Evolutionary conservation across 2,113 vertebrate genomes (phyloP).

Genomic region (Fukomys damarensis): DNA sequence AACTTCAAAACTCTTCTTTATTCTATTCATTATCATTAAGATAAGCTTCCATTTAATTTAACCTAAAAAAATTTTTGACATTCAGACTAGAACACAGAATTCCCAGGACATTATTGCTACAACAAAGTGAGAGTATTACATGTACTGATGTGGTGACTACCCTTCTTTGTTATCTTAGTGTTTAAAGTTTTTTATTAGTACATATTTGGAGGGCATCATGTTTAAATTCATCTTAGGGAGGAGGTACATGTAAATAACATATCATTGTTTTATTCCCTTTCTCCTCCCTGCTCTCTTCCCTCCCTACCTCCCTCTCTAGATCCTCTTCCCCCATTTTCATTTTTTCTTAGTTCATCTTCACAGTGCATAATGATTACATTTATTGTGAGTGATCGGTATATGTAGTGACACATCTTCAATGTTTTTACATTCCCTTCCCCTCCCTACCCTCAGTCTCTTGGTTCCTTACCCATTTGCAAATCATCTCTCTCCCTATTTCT

Average conservation of each 20-base stretch:
- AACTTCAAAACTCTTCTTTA: neutral
- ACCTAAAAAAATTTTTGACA: neutral
- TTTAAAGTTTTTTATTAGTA: neutral
- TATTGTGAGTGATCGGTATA: neutral
- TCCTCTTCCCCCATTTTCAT: neutral
- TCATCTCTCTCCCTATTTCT: neutral
- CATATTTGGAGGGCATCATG: neutral
- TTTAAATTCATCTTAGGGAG: neutral
- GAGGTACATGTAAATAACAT: neutral
- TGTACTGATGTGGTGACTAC: neutral
- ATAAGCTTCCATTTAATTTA: neutral
- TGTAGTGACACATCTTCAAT: neutral
- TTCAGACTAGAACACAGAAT: neutral
- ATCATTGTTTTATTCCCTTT: neutral
- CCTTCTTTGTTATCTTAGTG: neutral
- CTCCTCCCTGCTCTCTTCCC: neutral
- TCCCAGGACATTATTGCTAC: neutral
- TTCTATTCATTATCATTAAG: neutral
- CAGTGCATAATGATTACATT: neutral
- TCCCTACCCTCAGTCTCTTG: neutral
- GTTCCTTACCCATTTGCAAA: neutral
- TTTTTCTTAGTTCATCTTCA: neutral
- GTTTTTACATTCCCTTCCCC: neutral
- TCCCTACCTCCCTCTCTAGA: neutral
- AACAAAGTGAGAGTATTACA: neutral